Conservation (phyloP, 2,888 invertebrate species). For the Platypus cylindrus region DNA sequence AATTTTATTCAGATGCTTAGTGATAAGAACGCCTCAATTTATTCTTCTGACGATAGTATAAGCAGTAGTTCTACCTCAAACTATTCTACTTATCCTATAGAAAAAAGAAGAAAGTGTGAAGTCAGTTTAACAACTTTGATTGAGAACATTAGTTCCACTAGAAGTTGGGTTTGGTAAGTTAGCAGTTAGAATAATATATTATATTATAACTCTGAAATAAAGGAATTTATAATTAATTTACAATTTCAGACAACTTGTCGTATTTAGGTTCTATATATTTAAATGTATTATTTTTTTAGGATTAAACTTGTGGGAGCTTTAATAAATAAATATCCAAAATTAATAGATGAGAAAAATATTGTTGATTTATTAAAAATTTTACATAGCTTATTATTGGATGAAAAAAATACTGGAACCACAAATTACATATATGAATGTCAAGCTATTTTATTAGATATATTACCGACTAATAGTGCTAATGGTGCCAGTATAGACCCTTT, state of each 20-base stretch:
- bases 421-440: constrained; percentile 17
- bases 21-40: constrained; percentile 6
- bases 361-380: constrained; percentile 31
- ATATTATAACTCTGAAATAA: neutral
- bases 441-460: constrained; percentile 15
- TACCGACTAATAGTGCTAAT: constrained; percentile 4
- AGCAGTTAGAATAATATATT: neutral
- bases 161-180: constrained; percentile 32
- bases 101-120: constrained; percentile 18
- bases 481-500: constrained; percentile 14
- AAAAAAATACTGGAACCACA: constrained; percentile 16
- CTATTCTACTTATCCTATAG: constrained; percentile 9
- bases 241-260: no score
- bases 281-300: constrained; percentile 20
- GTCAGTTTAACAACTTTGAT: constrained; percentile 24
- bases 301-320: constrained; percentile 32
- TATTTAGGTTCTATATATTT: constrained; percentile 4
- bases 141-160: constrained; percentile 26
- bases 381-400: constrained; percentile 24
- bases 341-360: constrained; percentile 30
- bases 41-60: no score
- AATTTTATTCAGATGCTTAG: constrained; percentile 9
- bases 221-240: constrained; percentile 2
- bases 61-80: no score
- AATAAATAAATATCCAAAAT: constrained; percentile 33